A percentile compares a stretch with the other conserved stretches of the same genome.
These are phyloP conservation scores for Clusia tigrina DNA, from an alignment of 2,888 invertebrate species.

Conservation along the genomic window DNA sequence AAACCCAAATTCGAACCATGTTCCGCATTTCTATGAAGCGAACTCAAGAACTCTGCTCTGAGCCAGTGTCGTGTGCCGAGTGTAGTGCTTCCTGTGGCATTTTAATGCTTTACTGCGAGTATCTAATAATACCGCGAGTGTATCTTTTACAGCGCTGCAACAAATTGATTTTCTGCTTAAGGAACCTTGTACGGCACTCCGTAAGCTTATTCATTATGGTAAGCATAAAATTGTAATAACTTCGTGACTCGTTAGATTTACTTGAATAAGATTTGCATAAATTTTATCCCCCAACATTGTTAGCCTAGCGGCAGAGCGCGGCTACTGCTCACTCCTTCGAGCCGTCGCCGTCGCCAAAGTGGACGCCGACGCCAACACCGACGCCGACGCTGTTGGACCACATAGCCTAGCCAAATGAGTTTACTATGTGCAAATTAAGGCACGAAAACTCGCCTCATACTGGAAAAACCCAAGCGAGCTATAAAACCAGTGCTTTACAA, in stretches of 20 bases:
- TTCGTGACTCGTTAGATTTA: slow-evolving; percentile 51
- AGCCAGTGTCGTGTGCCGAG: too few relatives aligned
- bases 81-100: too few relatives aligned
- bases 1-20: too few relatives aligned
- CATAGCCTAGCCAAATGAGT: neutral
- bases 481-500: neutral
- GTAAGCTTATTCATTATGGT: neutral
- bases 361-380: neutral
- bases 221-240: slow-evolving; percentile 55
- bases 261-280: slow-evolving; percentile 20
- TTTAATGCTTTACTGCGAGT: too few relatives aligned
- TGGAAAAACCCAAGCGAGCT: slow-evolving; percentile 27
- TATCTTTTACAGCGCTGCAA: neutral
- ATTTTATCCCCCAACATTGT: neutral
- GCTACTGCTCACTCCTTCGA: neutral
- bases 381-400: neutral
- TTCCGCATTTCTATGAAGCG: too few relatives aligned
- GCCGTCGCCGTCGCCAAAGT: neutral
- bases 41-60: too few relatives aligned
- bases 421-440: neutral
- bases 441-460: slow-evolving; percentile 16
- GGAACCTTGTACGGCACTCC: neutral
- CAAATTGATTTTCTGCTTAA: neutral
- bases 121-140: too few relatives aligned
- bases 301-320: neutral